Conservation (phyloP, 1,140 invertebrate genomes). For the Trichoplusia ni region DNA sequence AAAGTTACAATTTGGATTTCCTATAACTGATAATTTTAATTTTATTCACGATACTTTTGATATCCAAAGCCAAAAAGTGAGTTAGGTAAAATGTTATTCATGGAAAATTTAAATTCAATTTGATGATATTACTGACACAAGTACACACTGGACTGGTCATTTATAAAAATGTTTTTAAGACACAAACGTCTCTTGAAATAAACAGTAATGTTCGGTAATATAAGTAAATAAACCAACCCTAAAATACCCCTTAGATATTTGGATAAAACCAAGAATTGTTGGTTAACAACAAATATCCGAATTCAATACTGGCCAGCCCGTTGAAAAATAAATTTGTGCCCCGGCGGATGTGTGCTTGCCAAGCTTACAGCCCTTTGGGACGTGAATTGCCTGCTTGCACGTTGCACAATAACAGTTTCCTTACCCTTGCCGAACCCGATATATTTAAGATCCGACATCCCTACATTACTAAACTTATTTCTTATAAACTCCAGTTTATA, state of each 20-base stretch:
- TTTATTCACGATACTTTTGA: too few relatives aligned
- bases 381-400: slow-evolving; percentile 22
- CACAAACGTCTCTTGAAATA: too few relatives aligned
- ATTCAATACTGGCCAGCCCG: slow-evolving; percentile 27
- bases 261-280: slow-evolving; percentile 22
- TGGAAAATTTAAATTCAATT: too few relatives aligned
- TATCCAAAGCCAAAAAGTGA: too few relatives aligned
- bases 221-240: slow-evolving; percentile 2
- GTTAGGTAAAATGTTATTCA: too few relatives aligned
- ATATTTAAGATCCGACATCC: slow-evolving; percentile 6
- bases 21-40: too few relatives aligned
- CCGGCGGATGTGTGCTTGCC: slow-evolving; percentile 28
- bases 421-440: slow-evolving; percentile 9
- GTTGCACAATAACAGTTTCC: slow-evolving; percentile 29
- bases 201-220: neutral
- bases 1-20: too few relatives aligned
- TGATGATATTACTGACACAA: too few relatives aligned
- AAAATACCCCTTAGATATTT: slow-evolving; percentile 18
- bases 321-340: slow-evolving; percentile 25
- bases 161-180: too few relatives aligned
- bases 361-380: slow-evolving; percentile 24
- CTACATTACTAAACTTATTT: neutral
- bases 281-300: slow-evolving; percentile 30
- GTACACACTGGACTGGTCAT: too few relatives aligned
- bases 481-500: neutral